Evolutionary conservation across 2,888 invertebrate species (phyloP), one percentile per base, ranked within the genome.

Genomic region (Diarsia brunnea): DNA sequence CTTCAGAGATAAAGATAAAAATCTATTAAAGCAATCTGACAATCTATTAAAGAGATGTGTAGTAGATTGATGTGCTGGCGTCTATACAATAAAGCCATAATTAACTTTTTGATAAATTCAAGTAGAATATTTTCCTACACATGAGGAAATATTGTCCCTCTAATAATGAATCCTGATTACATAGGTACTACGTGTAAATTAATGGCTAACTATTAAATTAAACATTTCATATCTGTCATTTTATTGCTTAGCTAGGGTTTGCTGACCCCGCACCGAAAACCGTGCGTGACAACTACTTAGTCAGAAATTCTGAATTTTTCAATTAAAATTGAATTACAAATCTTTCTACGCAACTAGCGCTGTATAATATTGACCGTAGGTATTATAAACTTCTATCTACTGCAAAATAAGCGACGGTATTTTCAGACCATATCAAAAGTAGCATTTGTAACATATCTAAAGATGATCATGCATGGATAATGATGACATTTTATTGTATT

Each of bases 261-360:
- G 43, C 51, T 74, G 69, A 81, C 81, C 69, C 66, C 60, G 61
- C 67, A 38, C 38, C 38, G 1, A 38, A 19, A 63, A 45, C 53
- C 19, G 49, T 80, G 81, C 81, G 84, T 80, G 81, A 70, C 69
- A 43, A 67, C 31, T 63, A 61, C 73, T 67, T 24, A 38, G 51
- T 69, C 47, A 67, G 55, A 67, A 81, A 55, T 66, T 58, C 27
- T 24, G 24, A 73, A 47, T 69, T 49, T 53, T 81, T 58, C 38
- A 67, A 69, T 73, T 61, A 45, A 55, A 78, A 65, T 61, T 31
- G 0, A 4, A 49, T 61, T 43, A 61, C 4, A 21, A 63, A 45
- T 21, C 21, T 11, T 69, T n/a, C 43, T 7, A 2, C 49, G 10
- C 47, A 53, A 58, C 8, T 8, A 45, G 14, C 31, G n/a, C 19